Percentiles rank a stretch among this genome's conserved stretches.
Evolutionary conservation across 2,797 vertebrate genomes (phyloP).

Genomic region (Fistularia commersonii): DNA sequence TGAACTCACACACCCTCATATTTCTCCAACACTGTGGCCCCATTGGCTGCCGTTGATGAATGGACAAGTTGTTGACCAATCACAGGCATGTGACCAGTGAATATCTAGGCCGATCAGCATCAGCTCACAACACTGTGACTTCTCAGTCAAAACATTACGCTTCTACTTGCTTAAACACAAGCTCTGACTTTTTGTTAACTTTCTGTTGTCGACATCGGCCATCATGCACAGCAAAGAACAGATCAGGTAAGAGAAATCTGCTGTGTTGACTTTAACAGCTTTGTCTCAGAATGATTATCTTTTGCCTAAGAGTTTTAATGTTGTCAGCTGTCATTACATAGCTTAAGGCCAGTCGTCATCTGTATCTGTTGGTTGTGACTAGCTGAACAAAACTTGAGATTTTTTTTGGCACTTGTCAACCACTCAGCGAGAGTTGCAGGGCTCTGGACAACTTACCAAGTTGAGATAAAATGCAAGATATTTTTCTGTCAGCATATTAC

Average conservation of each 20-base stretch:
- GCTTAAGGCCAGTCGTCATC: too few relatives aligned
- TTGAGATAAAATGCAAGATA: too few relatives aligned
- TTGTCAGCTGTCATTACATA: too few relatives aligned
- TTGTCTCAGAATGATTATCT: background rate
- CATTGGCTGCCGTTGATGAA: conserved; percentile 57
- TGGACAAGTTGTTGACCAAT: conserved; percentile 54
- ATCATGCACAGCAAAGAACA: conserved; percentile 65
- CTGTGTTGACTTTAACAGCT: background rate
- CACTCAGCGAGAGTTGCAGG: too few relatives aligned
- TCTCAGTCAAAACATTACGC: background rate
- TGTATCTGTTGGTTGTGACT: too few relatives aligned
- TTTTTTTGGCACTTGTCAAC: too few relatives aligned
- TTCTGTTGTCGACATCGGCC: background rate
- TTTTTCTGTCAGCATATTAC: too few relatives aligned
- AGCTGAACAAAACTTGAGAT: too few relatives aligned
- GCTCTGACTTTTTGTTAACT: conserved; percentile 4
- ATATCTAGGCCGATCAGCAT: conserved; percentile 40
- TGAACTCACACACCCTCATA: conserved; percentile 9
- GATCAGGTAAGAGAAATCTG: conserved; percentile 50
- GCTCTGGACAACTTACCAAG: too few relatives aligned
- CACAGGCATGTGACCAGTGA: conserved; percentile 45
- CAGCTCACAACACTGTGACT: conserved; percentile 18
- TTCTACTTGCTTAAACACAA: conserved; percentile 9
- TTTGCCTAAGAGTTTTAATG: too few relatives aligned
- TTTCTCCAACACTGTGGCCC: conserved; percentile 1